phyloP scores from a whole-genome alignment of 2,888 invertebrate genomes.

The Cheilosia soror region DNA sequence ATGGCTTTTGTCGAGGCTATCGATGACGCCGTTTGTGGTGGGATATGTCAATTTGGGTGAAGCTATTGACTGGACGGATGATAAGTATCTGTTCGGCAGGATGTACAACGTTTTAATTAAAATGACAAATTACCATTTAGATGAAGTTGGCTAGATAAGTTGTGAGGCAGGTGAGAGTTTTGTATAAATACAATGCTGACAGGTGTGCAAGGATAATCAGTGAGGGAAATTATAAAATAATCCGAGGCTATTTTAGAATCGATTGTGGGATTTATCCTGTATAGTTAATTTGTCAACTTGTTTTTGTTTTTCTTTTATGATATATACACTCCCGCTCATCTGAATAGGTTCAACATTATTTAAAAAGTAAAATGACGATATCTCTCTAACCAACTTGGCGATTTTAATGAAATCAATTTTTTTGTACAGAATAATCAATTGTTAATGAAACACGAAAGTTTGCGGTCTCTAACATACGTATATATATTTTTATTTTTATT shows the following conservation, averaged over 20 bases:
- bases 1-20: constrained; percentile 44
- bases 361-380: no score
- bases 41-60: constrained; percentile 51
- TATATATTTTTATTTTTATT: no score
- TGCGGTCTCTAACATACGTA: no score
- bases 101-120: constrained; percentile 64
- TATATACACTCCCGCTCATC: no score
- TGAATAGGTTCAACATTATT: no score
- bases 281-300: neutral
- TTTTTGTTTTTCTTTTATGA: neutral
- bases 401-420: no score
- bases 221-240: neutral
- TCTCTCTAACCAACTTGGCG: no score
- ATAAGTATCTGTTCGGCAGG: constrained; percentile 63
- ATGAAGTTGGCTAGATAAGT: constrained; percentile 18
- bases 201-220: neutral
- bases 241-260: neutral
- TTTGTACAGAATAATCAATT: no score
- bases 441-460: no score
- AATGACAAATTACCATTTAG: constrained; percentile 64
- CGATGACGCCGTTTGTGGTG: constrained; percentile 51
- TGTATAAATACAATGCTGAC: neutral
- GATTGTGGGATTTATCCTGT: neutral
- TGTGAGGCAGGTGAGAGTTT: neutral
- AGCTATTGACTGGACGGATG: constrained; percentile 50